These are phyloP conservation scores for Drosophila kanapiae DNA, from an alignment of 1,140 invertebrate genomes.

Conservation along the genomic window DNA sequence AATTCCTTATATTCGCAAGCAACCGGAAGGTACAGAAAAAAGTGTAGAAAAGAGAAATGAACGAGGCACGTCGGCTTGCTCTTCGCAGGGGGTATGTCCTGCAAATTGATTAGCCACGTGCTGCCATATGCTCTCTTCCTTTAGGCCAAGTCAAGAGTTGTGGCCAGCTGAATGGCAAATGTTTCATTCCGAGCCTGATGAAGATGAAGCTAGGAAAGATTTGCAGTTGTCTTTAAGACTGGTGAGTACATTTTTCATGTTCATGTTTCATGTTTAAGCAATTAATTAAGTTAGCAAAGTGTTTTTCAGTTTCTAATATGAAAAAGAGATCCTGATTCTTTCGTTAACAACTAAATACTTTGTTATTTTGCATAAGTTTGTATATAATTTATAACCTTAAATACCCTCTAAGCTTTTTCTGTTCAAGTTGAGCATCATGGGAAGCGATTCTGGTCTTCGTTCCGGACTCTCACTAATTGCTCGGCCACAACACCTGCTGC, in stretches of 20 bases:
- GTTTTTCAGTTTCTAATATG: neutral
- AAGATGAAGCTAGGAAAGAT: neutral
- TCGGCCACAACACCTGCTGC: constrained; percentile 75
- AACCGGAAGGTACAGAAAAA: neutral
- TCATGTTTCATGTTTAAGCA: neutral
- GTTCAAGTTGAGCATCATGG: constrained; percentile 33
- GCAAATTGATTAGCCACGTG: constrained; percentile 75
- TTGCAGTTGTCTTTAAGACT: constrained; percentile 2
- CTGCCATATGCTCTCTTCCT: constrained; percentile 26
- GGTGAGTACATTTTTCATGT: neutral
- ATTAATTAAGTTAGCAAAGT: neutral
- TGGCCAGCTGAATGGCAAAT: constrained; percentile 18
- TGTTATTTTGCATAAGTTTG: neutral
- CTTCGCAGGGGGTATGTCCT: constrained; percentile 18
- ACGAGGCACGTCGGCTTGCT: neutral
- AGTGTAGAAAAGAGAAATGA: neutral
- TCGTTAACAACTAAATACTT: neutral
- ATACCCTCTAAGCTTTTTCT: neutral
- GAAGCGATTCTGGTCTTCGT: constrained; percentile 31
- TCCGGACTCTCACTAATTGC: constrained; percentile 67
- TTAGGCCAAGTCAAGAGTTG: constrained; percentile 32
- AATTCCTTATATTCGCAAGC: neutral
- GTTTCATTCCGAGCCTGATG: constrained; percentile 4
- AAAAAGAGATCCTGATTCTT: too few species aligned
- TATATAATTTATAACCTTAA: neutral